Evolutionary conservation across 2,888 invertebrate genomes (phyloP).

Genomic region (Pseudanteris insignis): DNA sequence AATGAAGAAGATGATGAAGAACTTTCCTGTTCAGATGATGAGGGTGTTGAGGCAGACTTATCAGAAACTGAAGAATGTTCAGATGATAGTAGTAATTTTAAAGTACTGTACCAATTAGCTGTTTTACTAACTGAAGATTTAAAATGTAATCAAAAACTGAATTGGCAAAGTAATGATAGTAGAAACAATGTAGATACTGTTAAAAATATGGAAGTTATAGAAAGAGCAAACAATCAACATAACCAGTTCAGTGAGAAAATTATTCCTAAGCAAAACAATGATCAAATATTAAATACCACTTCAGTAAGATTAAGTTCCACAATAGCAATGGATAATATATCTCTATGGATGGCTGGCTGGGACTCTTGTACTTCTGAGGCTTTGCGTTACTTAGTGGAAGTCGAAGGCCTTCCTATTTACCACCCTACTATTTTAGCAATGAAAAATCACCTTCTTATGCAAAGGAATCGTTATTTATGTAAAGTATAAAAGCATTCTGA

Average conservation of each 20-base stretch:
- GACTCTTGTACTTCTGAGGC: conserved; percentile 60
- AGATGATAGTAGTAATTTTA: conserved; percentile 47
- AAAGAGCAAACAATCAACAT: conserved; percentile 32
- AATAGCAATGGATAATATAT: conserved; percentile 18
- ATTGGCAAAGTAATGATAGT: conserved; percentile 14
- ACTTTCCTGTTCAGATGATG: conserved; percentile 58
- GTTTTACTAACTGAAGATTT: conserved; percentile 56
- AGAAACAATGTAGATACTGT: no score
- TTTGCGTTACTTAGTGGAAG: conserved; percentile 58
- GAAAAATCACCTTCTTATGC: conserved; percentile 58
- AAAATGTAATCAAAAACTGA: conserved; percentile 51
- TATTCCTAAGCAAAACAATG: not conserved
- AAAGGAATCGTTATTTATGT: conserved; percentile 56
- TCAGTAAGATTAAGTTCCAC: conserved; percentile 21
- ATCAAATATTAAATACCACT: no score
- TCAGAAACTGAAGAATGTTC: conserved; percentile 49
- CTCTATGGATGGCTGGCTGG: conserved; percentile 57
- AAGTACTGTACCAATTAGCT: conserved; percentile 56
- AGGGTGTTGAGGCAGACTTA: conserved; percentile 59
- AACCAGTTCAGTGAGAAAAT: conserved; percentile 1
- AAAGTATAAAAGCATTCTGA: no score
- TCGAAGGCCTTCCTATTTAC: conserved; percentile 57
- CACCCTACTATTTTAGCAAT: conserved; percentile 62
- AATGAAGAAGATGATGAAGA: conserved; percentile 46
- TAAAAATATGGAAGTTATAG: conserved; percentile 52